Evolutionary conservation across 2,113 vertebrate species (phyloP), one percentile per base, ranked within the genome.

Genomic region (Chaetorhynchus papuensis): DNA sequence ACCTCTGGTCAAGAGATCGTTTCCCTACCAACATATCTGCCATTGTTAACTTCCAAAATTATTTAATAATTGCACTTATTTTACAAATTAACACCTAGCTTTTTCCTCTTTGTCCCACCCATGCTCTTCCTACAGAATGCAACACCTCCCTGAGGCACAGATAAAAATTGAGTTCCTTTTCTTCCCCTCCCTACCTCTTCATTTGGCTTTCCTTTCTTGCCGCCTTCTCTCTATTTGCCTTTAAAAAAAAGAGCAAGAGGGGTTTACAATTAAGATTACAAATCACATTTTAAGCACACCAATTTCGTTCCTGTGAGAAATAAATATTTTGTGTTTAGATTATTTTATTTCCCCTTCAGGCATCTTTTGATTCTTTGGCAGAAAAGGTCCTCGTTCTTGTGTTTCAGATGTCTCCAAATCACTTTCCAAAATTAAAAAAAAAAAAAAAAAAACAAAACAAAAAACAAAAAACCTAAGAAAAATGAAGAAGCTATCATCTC

Each of bases 151-250:
- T 66, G n/a, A 30, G n/a, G 86, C 74, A 86, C 14, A 52, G 57
- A 52, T 24, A 30, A 86, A 79, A 83, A 42, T 0, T 28, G 21
- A 64, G 11, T 75, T 84, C 69, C 82, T 89, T 94, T 91, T 93
- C 75, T 74, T 80, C 63, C 54, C 64, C 74, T 96, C 94, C 97
- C 96, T 97, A 97, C 96, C 97, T 97, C 94, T 97, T 95, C 60
- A 45, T 91, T 80, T 96, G 83, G 80, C 68, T 91, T 95, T 95
- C 84, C 89, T 69, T 72, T 95, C 88, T 85, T 89, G 86, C 24
- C 7, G n/a, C 83, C 83, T 97, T 95, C 91, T 91, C 52, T 87
- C 76, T 97, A 87, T 54, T 89, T 71, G 63, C 96, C 95, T 97
- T 97, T 3, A 83, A 97, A 95, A 86, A 87, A 82, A 80, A 96